Evolutionary conservation across 2,797 vertebrate genomes (phyloP).

Genomic region (Mus minutoides): DNA sequence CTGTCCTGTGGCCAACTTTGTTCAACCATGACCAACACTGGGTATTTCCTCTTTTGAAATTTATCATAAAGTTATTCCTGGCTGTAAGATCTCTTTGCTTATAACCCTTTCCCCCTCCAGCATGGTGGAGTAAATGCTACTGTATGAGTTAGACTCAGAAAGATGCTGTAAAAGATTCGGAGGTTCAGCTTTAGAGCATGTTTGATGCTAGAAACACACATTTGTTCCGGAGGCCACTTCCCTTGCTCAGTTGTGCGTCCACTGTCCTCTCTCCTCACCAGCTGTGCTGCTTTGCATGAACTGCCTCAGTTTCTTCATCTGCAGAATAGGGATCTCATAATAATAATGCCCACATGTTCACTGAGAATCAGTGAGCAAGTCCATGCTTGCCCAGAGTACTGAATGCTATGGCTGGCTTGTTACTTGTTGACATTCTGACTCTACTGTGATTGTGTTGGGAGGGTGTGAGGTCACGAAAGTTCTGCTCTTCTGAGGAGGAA

Average conservation of each 20-base stretch:
- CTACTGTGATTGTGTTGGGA: background rate
- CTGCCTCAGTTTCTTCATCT: no score
- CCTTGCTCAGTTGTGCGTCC: background rate
- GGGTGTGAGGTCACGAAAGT: no score
- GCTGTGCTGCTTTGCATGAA: background rate
- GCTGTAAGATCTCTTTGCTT: background rate
- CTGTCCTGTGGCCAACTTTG: background rate
- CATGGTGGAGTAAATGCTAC: background rate
- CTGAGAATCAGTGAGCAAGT: background rate
- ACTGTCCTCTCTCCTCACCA: background rate
- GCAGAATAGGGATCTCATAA: background rate
- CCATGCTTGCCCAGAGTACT: background rate
- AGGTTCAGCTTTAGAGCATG: background rate
- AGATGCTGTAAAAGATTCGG: accelerated
- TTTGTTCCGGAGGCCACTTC: background rate
- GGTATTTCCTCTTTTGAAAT: background rate
- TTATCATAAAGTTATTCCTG: background rate
- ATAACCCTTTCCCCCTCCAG: background rate
- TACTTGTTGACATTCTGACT: background rate
- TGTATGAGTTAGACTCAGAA: background rate
- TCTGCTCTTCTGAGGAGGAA: background rate
- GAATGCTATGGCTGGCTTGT: background rate
- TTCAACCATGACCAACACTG: background rate
- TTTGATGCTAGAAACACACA: background rate
- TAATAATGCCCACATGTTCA: background rate